Evolutionary conservation across 1,140 invertebrate species (phyloP).

Genomic region (Drosophila arawakana): DNA sequence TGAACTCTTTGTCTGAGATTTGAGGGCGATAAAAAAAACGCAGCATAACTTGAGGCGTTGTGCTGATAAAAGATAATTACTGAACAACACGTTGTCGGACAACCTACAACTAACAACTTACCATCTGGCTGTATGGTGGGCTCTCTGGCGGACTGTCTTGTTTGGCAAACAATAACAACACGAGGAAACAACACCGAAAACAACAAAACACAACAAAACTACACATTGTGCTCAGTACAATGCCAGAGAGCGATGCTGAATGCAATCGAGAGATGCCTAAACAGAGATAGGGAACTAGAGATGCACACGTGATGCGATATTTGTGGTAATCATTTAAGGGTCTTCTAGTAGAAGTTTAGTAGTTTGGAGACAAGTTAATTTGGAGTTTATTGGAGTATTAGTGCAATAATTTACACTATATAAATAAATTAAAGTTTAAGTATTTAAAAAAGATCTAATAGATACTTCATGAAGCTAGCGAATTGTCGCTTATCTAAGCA

Average conservation of each 20-base stretch:
- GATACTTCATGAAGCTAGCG: no score
- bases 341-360: neutral
- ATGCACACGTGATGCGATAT: neutral
- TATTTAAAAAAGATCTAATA: no score
- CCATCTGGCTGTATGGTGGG: neutral
- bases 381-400: no score
- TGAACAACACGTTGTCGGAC: slow-evolving; percentile 24
- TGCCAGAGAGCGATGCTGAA: slow-evolving; percentile 26
- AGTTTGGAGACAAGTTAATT: no score
- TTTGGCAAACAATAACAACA: slow-evolving; percentile 67
- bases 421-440: no score
- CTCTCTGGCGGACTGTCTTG: slow-evolving; percentile 25
- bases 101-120: slow-evolving; percentile 5
- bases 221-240: slow-evolving; percentile 52
- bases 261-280: slow-evolving; percentile 44
- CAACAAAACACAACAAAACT: slow-evolving; percentile 16
- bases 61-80: slow-evolving; percentile 54
- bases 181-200: slow-evolving; percentile 30
- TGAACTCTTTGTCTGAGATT: slow-evolving; percentile 52
- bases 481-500: neutral
- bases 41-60: slow-evolving; percentile 69
- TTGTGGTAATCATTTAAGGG: neutral
- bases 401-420: no score
- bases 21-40: slow-evolving; percentile 57
- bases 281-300: slow-evolving; percentile 35